These are phyloP conservation scores for Echiichthys vipera DNA, from an alignment of 2,797 vertebrate genomes.

Conservation along the genomic window DNA sequence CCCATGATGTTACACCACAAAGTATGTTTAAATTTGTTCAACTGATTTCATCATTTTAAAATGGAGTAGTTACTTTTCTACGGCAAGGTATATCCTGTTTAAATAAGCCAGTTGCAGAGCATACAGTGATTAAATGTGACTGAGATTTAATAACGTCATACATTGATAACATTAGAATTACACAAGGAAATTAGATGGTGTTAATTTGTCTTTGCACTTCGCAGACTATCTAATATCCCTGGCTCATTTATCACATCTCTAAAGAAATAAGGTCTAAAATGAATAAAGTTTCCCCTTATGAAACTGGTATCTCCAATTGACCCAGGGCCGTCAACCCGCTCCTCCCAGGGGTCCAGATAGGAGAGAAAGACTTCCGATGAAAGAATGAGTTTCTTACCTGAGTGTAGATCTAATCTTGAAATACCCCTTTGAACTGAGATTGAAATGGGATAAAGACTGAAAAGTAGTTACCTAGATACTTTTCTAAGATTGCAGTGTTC, in stretches of 20 bases:
- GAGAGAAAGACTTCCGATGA: constrained; percentile 6
- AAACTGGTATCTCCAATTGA: constrained; percentile 28
- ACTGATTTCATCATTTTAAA: not conserved
- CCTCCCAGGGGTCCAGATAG: constrained; percentile 9
- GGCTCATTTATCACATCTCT: constrained; percentile 41
- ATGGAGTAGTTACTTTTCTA: not conserved
- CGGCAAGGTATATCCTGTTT: accelerated
- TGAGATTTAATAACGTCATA: constrained; percentile 41
- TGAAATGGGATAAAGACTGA: constrained; percentile 45
- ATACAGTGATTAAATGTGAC: constrained; percentile 32
- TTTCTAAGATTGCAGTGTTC: constrained; percentile 49
- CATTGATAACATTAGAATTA: constrained; percentile 13
- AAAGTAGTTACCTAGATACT: constrained; percentile 34
- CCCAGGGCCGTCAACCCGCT: constrained; percentile 2
- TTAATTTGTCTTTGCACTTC: constrained; percentile 30
- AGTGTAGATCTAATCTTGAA: constrained; percentile 25
- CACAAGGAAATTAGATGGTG: constrained; percentile 39
- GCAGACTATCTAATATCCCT: constrained; percentile 46
- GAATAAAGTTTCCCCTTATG: constrained; percentile 28
- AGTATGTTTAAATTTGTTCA: not conserved
- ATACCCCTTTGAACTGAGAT: constrained; percentile 33
- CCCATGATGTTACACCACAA: not conserved
- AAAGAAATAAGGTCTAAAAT: constrained; percentile 23
- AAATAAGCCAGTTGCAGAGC: constrained; percentile 13
- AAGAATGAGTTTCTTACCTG: constrained; percentile 33